Base-by-base conservation (phyloP, 2,113 vertebrate genomes). In the Ranitomeya variabilis region DNA sequence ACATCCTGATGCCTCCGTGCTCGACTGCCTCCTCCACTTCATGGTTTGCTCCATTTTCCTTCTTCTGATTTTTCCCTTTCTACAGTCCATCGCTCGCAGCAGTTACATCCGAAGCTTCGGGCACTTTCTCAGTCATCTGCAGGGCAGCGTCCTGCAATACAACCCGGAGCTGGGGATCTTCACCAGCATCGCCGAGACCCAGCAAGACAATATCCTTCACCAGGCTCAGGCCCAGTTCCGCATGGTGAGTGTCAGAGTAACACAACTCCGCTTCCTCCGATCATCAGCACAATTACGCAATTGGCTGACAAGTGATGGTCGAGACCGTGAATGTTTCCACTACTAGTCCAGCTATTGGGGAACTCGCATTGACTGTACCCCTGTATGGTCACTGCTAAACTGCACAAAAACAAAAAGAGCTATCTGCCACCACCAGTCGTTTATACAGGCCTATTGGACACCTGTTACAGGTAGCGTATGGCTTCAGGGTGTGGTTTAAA, bases 71-170 rank as follows among this genome's bases (percentile, higher is more conserved):
- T 8, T 52, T 86, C 87, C 89, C 52, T 55, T 52, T 51, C 0
- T 45, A 45, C 95, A 99, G 98, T 96, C 96, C 0, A 93, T 97
- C 0, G 94, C 98, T 69, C 95, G 98, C 0, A 93, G 97, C 87
- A 97, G 97, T 93, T 98, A 96, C 92, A 97, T 99, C 55, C 97
- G 98, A 77, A 99, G 98, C 93, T 99, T 99, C 1, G 98, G 98
- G 45, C 98, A 99, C 94, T 99, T 99, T 90, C 94, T 99, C 0
- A 96, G 96, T 16, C 96, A 92, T 91, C 90, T 99, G 92, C 97
- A 98, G 89, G 97, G 97, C 93, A 97, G 98, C 93, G 96, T 98
- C 91, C 94, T 99, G 87, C 98, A 99, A 92, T 99, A 97, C 94
- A 99, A 96, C 92, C 92, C 97, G 0, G 97, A 99, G 92, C 97